These are phyloP conservation scores for Cossypha heuglini DNA, from an alignment of 2,797 vertebrate genomes.

Conservation along the genomic window DNA sequence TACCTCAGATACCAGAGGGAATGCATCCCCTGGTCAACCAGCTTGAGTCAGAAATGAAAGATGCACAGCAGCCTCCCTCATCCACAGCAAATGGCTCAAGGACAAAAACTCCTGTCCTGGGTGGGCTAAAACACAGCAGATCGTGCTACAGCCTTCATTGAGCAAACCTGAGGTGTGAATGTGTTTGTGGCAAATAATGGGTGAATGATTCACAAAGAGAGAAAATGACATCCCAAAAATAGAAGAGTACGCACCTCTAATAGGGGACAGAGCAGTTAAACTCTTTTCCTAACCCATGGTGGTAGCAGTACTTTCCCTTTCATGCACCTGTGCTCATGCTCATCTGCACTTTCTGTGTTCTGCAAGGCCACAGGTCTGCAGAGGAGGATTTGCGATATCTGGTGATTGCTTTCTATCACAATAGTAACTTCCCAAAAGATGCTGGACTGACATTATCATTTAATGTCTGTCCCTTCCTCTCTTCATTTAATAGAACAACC, in stretches of 20 bases:
- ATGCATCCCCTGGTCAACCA: not conserved
- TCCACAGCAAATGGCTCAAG: not conserved
- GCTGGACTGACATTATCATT: not conserved
- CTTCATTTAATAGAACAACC: not conserved
- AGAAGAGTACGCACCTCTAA: not conserved
- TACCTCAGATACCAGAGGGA: not conserved
- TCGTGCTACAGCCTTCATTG: not conserved
- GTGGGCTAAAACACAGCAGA: not conserved
- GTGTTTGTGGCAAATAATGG: not conserved
- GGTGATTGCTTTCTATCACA: not conserved
- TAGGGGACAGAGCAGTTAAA: not conserved
- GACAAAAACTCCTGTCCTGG: not conserved
- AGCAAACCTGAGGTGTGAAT: not conserved
- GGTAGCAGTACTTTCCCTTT: not conserved
- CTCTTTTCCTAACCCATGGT: not conserved
- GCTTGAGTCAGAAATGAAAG: not conserved
- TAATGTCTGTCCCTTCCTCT: not conserved
- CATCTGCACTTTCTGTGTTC: not conserved
- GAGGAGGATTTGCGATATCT: not conserved
- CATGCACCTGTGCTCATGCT: rapidly evolving
- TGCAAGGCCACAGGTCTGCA: not conserved
- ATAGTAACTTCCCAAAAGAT: not conserved
- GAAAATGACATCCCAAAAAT: not conserved
- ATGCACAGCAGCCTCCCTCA: not conserved
- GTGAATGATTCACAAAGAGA: not conserved